Evolutionary conservation across 1,140 invertebrate genomes (phyloP).

Genomic region (Magallana ariakensis): DNA sequence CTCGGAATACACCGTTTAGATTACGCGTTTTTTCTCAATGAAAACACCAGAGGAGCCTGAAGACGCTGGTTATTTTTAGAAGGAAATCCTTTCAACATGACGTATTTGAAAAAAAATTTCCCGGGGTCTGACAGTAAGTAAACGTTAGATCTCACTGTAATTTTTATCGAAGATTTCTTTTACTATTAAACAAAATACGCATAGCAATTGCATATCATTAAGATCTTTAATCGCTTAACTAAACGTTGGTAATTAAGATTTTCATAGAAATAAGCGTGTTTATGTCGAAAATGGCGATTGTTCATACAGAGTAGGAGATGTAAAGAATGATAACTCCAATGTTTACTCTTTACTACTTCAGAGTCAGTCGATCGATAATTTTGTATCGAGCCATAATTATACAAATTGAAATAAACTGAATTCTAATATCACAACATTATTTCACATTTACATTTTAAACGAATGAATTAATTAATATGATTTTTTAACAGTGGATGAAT

Average conservation of each 20-base stretch:
- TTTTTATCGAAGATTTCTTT: not conserved
- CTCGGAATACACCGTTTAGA: not conserved
- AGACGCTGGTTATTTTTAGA: conserved; percentile 7
- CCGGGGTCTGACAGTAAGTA: not conserved
- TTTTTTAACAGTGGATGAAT: not conserved
- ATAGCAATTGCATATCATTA: not conserved
- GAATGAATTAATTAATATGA: not conserved
- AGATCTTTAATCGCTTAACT: not conserved
- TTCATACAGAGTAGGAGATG: not conserved
- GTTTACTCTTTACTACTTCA: not conserved
- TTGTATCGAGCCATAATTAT: not conserved
- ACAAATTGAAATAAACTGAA: not conserved
- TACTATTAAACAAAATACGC: not conserved
- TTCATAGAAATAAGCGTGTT: not conserved
- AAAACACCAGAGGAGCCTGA: not conserved
- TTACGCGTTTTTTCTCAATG: not conserved
- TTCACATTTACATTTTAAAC: not conserved
- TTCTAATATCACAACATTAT: not conserved
- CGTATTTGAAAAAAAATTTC: not conserved
- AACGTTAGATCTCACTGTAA: not conserved
- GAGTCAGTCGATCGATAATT: not conserved
- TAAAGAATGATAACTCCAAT: not conserved
- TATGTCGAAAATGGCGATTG: not conserved
- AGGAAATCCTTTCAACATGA: not conserved
- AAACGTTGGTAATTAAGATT: not conserved